Base-by-base conservation (phyloP, 2,888 invertebrate species). In the Cephus rjabovi region DNA sequence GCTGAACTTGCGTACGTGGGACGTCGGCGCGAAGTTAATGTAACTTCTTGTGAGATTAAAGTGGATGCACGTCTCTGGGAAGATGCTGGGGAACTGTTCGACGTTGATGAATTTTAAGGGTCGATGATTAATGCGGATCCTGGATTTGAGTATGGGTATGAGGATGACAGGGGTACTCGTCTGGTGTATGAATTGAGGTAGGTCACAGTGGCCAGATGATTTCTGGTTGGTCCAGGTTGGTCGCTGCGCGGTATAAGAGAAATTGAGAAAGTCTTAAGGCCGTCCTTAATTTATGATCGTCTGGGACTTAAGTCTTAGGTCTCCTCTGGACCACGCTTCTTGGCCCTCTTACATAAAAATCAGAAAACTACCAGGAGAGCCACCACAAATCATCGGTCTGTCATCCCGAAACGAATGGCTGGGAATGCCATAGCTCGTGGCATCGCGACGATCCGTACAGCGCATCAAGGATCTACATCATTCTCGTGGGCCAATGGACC, bases 401-500 rank as follows among this genome's bases (percentile, higher is more conserved):
- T 90, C 90, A 84, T 81, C 82, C 40, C 77, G 83, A 84, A 88
- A 89, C 85, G 89, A 89, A 90, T 89, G 88, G 87, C 86, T 83
- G 56, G 56, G 56, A 56, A 56, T 56, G 23, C 56, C 56, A 23
- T 56, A 9, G 56, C 56, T 56, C 23, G 56, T 56, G 23, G 56
- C 56, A 56, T 56, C 81, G 80, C 76, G 71, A 76, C 77, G 75
- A 74, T 73, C 76, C 76, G 78, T 80, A 82, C 79, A 80, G 80
- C 80, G 81, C 83, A 88, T 87, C 78, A 33, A 30, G 87, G 87
- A 87, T 89, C 87, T 89, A 89, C 88, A 89, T 90, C 89, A 90
- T 89, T 84, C 89, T 87, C 88, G 88, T 90, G 84, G 84, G 81
- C 85, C 89, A 90, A 90, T 90, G 90, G 89, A 89, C 89, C 88